phyloP scores from a whole-genome alignment of 2,797 vertebrate species.

The Epinephelus coioides region DNA sequence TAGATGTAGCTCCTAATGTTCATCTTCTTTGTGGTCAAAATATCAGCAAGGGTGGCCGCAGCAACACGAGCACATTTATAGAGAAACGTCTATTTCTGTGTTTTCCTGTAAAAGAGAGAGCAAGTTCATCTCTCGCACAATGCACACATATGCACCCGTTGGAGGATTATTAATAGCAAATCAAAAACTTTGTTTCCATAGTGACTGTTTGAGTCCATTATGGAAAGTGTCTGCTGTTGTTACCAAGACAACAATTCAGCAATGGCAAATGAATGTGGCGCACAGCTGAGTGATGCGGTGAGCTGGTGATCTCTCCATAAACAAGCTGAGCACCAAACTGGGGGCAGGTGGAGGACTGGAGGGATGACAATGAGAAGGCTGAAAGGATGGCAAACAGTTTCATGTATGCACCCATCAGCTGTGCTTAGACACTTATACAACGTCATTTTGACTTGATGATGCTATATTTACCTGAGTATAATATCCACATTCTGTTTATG shows the following conservation, averaged over 20 bases:
- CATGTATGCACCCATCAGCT: conserved; percentile 14
- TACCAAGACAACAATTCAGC: conserved; percentile 89
- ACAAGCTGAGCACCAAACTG: conserved; percentile 67
- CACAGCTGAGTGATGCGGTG: conserved; percentile 79
- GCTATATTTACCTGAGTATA: neutral
- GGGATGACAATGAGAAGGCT: conserved; percentile 28
- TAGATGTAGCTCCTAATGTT: neutral
- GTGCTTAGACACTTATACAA: neutral
- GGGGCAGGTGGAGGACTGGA: conserved; percentile 56
- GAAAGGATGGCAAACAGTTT: conserved; percentile 38
- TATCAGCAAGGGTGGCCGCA: conserved; percentile 3
- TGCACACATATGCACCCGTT: conserved; percentile 73
- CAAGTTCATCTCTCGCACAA: conserved; percentile 65
- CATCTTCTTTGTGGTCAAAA: conserved; percentile 11
- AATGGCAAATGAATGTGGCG: conserved; percentile 80
- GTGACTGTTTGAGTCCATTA: conserved; percentile 89
- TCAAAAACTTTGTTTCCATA: conserved; percentile 91
- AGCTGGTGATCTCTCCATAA: conserved; percentile 78
- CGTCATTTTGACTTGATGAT: neutral
- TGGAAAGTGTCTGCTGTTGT: conserved; percentile 89
- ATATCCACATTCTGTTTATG: neutral
- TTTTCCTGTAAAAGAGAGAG: conserved; percentile 29
- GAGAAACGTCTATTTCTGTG: conserved; percentile 21
- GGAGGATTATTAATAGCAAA: conserved; percentile 89
- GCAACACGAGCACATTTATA: neutral